Evolutionary conservation across 1,140 invertebrate genomes (phyloP).

Genomic region (Heliothis subflexa): DNA sequence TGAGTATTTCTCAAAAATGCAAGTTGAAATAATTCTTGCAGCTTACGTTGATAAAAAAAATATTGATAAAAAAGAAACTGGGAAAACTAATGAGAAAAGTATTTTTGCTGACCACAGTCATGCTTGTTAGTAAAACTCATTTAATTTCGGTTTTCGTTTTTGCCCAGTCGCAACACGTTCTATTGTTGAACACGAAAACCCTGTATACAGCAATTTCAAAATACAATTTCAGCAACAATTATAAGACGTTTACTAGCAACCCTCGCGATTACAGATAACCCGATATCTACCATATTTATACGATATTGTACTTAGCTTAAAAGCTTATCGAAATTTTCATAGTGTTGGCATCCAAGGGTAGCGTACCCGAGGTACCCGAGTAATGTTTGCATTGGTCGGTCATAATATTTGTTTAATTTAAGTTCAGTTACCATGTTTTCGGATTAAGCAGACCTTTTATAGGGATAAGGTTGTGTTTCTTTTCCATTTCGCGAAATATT

Average conservation of each 20-base stretch:
- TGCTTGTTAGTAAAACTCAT: no score
- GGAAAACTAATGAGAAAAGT: no score
- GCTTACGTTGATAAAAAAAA: no score
- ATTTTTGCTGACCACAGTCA: no score
- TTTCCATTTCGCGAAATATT: not conserved
- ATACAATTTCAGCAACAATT: no score
- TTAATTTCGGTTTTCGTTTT: no score
- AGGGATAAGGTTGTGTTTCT: not conserved
- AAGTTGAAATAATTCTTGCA: no score
- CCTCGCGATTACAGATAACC: not conserved
- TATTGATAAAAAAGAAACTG: no score
- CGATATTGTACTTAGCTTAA: constrained; percentile 33
- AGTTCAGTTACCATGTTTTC: constrained; percentile 21
- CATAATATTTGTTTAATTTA: constrained; percentile 49
- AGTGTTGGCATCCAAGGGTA: constrained; percentile 3
- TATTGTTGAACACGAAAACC: no score
- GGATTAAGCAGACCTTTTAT: constrained; percentile 6
- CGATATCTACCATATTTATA: constrained; percentile 1
- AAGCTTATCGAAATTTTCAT: constrained; percentile 25
- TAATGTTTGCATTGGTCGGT: constrained; percentile 42
- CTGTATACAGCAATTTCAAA: no score
- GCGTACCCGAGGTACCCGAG: not conserved
- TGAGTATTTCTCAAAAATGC: no score
- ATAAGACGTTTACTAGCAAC: not conserved
- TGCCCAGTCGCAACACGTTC: no score